These are phyloP conservation scores for Cephus sareptanus DNA, from an alignment of 2,888 invertebrate genomes.

Conservation along the genomic window DNA sequence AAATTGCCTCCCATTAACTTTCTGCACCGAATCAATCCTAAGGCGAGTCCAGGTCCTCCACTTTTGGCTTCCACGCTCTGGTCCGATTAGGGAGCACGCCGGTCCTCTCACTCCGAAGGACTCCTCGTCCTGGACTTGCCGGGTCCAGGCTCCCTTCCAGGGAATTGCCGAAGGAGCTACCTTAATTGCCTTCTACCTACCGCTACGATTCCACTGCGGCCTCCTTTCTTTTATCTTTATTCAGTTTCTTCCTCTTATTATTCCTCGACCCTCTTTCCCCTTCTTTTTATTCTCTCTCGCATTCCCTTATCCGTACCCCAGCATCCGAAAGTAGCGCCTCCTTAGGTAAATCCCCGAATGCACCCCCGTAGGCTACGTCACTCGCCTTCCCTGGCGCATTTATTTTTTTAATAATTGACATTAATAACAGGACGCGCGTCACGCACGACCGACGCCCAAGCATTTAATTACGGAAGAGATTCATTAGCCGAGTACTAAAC, in stretches of 20 bases:
- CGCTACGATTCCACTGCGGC: neutral
- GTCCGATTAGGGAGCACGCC: too few relatives aligned
- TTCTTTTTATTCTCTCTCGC: neutral
- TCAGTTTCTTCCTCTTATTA: slow-evolving; percentile 37
- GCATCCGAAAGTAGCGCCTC: neutral
- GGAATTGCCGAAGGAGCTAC: too few relatives aligned
- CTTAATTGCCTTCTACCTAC: too few relatives aligned
- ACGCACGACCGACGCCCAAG: neutral
- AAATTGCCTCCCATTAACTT: too few relatives aligned
- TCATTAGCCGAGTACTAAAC: slow-evolving; percentile 42
- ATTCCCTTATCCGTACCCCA: neutral
- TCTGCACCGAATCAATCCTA: too few relatives aligned
- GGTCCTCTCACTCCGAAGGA: too few relatives aligned
- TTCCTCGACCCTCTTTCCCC: slow-evolving; percentile 17
- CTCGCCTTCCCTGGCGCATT: neutral
- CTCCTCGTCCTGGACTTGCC: too few relatives aligned
- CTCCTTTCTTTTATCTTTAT: slow-evolving; percentile 27
- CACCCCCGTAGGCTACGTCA: neutral
- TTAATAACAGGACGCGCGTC: neutral
- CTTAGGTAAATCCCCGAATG: neutral
- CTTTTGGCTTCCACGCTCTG: too few relatives aligned
- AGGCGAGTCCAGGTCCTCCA: too few relatives aligned
- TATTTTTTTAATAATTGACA: slow-evolving; percentile 3
- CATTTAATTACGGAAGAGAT: slow-evolving; percentile 45
- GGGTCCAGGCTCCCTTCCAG: too few relatives aligned